Evolutionary conservation across 2,888 invertebrate species (phyloP).

Genomic region (Nephrocerus scutellatus): DNA sequence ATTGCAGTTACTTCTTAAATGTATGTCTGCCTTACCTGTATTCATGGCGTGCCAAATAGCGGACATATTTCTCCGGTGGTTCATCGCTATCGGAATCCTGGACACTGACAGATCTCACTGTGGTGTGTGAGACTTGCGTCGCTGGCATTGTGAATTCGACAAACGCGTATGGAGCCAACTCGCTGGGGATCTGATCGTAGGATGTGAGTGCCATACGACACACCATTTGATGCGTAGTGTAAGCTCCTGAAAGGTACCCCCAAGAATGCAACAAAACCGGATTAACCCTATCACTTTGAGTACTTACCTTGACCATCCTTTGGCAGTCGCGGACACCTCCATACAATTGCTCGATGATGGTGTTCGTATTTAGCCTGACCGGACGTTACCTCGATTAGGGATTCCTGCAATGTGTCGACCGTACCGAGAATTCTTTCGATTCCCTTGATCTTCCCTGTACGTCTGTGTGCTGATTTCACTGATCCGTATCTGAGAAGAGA

Average conservation of each 20-base stretch:
- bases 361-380: constrained; percentile 99
- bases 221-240: constrained; percentile 93
- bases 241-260: constrained; percentile 64
- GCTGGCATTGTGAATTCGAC: constrained; percentile 99
- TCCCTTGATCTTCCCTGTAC: constrained; percentile 87
- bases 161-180: constrained; percentile 77
- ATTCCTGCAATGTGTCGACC: constrained; percentile 82
- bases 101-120: constrained; percentile 88
- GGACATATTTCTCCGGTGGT: constrained; percentile 96
- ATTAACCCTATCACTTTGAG: not conserved
- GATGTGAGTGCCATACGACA: constrained; percentile 92
- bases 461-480: constrained; percentile 85
- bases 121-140: constrained; percentile 90
- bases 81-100: constrained; percentile 77
- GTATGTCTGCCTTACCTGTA: constrained; percentile 59
- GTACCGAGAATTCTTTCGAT: constrained; percentile 87
- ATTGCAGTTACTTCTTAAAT: not conserved
- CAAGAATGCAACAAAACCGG: not conserved
- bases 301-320: constrained; percentile 92
- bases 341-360: constrained; percentile 93
- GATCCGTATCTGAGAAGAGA: constrained; percentile 81
- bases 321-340: constrained; percentile 95
- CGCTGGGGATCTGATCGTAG: constrained; percentile 94
- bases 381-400: constrained; percentile 91
- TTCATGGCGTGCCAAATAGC: constrained; percentile 92